These are phyloP conservation scores for Pelodiscus sinensis DNA, from an alignment of 2,113 vertebrate species.

Conservation along the genomic window DNA sequence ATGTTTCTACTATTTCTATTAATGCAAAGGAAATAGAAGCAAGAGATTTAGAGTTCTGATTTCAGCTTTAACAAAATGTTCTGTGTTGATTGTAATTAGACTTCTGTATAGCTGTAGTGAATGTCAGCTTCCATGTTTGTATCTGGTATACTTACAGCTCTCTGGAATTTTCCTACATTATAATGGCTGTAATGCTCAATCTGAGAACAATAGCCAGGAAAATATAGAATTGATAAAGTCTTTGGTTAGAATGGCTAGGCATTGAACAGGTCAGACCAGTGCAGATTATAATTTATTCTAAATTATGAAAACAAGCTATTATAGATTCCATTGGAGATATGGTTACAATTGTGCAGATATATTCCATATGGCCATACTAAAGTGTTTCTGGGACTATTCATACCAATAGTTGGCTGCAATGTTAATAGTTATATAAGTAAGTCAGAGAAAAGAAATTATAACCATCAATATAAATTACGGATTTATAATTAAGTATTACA, in stretches of 20 bases:
- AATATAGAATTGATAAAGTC: conserved; percentile 75
- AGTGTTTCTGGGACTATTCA: conserved; percentile 40
- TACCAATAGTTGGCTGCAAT: conserved; percentile 21
- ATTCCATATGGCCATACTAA: conserved; percentile 45
- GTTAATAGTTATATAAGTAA: conserved; percentile 57
- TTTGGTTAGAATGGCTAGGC: conserved; percentile 64
- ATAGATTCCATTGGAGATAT: conserved; percentile 72
- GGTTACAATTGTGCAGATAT: conserved; percentile 59
- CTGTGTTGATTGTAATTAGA: conserved; percentile 47
- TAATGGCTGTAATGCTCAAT: conserved; percentile 59
- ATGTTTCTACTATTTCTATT: not conserved
- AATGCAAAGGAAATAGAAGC: conserved; percentile 3
- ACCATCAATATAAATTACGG: conserved; percentile 15
- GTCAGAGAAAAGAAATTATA: conserved; percentile 32
- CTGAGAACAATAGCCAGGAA: conserved; percentile 72
- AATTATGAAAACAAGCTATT: conserved; percentile 76
- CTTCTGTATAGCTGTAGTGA: not conserved
- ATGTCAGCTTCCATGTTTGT: conserved; percentile 40
- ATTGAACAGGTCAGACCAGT: conserved; percentile 66
- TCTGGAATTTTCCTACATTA: conserved; percentile 69
- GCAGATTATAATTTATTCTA: conserved; percentile 69
- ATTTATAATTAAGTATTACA: conserved; percentile 45
- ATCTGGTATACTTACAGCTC: conserved; percentile 50
- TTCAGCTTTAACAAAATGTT: not conserved
- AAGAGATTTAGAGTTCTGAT: conserved; percentile 3